Conservation (phyloP, 2,888 invertebrate species). For the Pecten maximus region DNA sequence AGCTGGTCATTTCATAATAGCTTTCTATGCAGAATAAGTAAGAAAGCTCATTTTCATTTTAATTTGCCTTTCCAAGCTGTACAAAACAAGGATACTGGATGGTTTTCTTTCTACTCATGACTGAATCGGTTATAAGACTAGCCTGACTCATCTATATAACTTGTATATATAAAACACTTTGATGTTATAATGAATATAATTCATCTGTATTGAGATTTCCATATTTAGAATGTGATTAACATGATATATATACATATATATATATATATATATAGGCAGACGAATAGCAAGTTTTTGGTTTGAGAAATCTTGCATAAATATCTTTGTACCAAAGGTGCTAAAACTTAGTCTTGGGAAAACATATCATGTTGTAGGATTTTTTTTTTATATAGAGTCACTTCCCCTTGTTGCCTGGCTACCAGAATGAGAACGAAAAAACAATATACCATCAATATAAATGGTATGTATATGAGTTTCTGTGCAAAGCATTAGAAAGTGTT, state of each 20-base stretch:
- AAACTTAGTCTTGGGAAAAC: constrained; percentile 2
- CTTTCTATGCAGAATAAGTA: too few relatives aligned
- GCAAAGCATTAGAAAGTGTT: too few relatives aligned
- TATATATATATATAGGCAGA: constrained; percentile 19
- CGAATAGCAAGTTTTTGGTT: constrained; percentile 27
- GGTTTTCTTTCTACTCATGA: neutral
- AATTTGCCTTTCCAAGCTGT: too few relatives aligned
- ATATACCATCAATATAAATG: too few relatives aligned
- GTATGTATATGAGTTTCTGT: too few relatives aligned
- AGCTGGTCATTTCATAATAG: too few relatives aligned
- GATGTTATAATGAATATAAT: neutral
- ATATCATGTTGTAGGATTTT: neutral
- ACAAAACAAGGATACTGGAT: neutral
- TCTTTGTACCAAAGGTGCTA: constrained; percentile 33
- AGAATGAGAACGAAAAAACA: too few relatives aligned
- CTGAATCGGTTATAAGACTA: constrained; percentile 15
- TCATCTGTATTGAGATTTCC: constrained; percentile 30
- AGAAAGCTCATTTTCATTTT: too few relatives aligned
- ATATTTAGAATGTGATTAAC: neutral
- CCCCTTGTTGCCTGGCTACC: constrained; percentile 21
- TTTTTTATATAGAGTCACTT: neutral
- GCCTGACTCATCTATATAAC: neutral
- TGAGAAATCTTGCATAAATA: constrained; percentile 16
- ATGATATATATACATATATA: neutral
- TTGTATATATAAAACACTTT: neutral